These are phyloP conservation scores for Antheraea pernyi DNA, from an alignment of 1,140 invertebrate species.

Conservation along the genomic window DNA sequence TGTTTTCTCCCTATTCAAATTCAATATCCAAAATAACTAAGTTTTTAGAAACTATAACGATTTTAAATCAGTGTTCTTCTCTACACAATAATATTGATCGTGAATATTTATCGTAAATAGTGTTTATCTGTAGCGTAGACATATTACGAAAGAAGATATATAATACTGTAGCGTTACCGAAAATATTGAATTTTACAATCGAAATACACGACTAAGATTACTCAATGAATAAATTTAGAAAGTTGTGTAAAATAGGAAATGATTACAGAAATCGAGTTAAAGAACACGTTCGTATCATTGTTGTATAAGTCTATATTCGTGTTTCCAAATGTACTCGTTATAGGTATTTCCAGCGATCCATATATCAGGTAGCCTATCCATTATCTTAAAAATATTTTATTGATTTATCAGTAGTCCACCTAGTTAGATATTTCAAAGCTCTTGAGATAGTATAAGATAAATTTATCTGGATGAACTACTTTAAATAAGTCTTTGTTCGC, in stretches of 20 bases:
- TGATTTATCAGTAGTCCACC: background rate
- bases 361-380: background rate
- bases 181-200: background rate
- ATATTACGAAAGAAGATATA: no score
- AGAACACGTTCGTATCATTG: background rate
- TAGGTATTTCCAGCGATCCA: background rate
- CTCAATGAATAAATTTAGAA: constrained; percentile 10
- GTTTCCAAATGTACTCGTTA: background rate
- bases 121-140: no score
- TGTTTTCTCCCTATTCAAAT: no score
- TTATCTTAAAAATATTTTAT: constrained; percentile 5
- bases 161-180: background rate
- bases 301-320: background rate
- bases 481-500: background rate
- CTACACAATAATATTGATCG: no score
- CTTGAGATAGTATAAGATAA: constrained; percentile 14
- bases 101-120: background rate
- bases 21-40: no score
- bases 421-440: constrained; percentile 10
- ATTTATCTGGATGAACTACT: constrained; percentile 10
- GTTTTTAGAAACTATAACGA: no score
- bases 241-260: constrained; percentile 3
- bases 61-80: no score
- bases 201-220: constrained; percentile 1
- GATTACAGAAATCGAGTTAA: background rate